These are phyloP conservation scores for Hypomecis punctinalis DNA, from an alignment of 2,888 invertebrate species.

Conservation along the genomic window DNA sequence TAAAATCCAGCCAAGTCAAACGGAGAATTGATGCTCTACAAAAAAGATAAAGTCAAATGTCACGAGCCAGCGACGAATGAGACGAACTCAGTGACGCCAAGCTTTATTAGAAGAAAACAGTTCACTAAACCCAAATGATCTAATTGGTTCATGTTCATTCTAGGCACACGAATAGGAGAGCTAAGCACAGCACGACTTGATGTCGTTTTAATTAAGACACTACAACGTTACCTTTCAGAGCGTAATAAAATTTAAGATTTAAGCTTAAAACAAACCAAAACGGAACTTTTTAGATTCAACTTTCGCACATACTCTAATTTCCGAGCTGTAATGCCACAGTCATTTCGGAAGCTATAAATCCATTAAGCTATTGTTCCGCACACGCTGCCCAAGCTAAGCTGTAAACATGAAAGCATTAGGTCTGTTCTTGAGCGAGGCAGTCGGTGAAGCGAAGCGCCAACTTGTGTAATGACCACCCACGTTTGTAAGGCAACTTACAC, in stretches of 20 bases:
- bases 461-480: slow-evolving; percentile 44
- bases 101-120: neutral
- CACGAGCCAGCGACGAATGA: neutral
- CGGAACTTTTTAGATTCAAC: too few species aligned
- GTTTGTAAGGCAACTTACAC: slow-evolving; percentile 34
- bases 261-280: neutral
- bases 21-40: slow-evolving; percentile 4
- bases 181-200: too few species aligned
- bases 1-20: slow-evolving; percentile 12
- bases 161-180: too few species aligned
- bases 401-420: slow-evolving; percentile 21
- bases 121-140: neutral
- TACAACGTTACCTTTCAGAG: too few species aligned
- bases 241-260: too few species aligned
- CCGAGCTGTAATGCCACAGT: neutral
- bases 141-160: neutral
- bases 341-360: slow-evolving; percentile 21
- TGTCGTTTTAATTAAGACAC: too few species aligned
- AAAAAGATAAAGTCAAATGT: neutral
- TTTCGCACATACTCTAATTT: slow-evolving; percentile 4
- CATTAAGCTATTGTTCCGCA: slow-evolving; percentile 15
- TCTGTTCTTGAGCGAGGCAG: slow-evolving; percentile 1
- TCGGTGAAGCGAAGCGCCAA: slow-evolving; percentile 25
- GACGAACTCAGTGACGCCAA: neutral
- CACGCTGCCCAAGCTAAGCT: slow-evolving; percentile 5